Conservation (phyloP, 2,113 vertebrate species). For the Heterochromis multidens region DNA sequence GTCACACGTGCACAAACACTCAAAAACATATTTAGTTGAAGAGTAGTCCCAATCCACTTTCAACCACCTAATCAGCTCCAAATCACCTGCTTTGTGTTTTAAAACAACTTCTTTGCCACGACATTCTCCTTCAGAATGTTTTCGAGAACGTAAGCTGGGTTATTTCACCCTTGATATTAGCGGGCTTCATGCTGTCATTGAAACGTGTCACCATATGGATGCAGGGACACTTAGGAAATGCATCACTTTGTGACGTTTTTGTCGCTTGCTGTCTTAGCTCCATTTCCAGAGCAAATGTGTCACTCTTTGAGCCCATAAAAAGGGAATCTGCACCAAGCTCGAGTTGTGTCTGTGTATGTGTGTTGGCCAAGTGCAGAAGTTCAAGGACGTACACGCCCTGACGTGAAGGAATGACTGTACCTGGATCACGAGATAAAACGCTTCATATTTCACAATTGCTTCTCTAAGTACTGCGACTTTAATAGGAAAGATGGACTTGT, state of each 20-base stretch:
- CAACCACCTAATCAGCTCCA: neutral
- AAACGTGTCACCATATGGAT: conserved; percentile 42
- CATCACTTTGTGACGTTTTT: conserved; percentile 44
- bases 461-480: conserved; percentile 49
- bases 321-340: neutral
- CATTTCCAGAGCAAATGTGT: conserved; percentile 49
- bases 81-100: conserved; percentile 17
- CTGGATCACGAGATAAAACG: conserved; percentile 60
- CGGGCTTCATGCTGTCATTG: conserved; percentile 30
- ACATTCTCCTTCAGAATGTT: neutral
- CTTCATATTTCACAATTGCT: conserved; percentile 58
- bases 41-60: neutral
- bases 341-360: neutral
- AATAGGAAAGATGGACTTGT: conserved; percentile 55
- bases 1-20: neutral
- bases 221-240: conserved; percentile 47
- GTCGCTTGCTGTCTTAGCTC: conserved; percentile 29
- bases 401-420: conserved; percentile 45
- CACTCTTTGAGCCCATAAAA: conserved; percentile 47
- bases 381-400: conserved; percentile 60
- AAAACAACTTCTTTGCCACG: neutral
- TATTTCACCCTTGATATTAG: conserved; percentile 2
- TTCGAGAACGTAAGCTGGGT: neutral
- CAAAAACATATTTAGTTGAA: neutral
- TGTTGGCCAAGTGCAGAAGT: conserved; percentile 40